Evolutionary conservation across 1,140 invertebrate genomes (phyloP).

Genomic region (Dendroctonus ponderosae): DNA sequence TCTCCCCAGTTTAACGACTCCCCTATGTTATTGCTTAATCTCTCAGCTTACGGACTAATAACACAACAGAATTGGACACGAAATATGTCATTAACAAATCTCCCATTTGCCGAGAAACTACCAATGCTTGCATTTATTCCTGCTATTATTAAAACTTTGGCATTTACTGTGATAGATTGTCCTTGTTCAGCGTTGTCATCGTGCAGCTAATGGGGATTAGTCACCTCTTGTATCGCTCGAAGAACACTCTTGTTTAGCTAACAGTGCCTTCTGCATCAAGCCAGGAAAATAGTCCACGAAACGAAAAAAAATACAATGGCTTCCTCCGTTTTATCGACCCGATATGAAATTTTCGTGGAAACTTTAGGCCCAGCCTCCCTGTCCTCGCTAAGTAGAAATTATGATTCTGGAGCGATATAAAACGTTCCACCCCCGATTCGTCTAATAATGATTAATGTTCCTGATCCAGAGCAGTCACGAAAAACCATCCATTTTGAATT

Average conservation of each 20-base stretch:
- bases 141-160: conserved; percentile 36
- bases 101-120: conserved; percentile 32
- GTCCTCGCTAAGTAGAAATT: conserved; percentile 32
- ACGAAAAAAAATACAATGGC: too few relatives aligned
- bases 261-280: too few relatives aligned
- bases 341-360: conserved; percentile 10
- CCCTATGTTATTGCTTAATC: conserved; percentile 43
- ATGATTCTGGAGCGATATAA: conserved; percentile 31
- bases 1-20: conserved; percentile 38
- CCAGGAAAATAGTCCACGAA: too few relatives aligned
- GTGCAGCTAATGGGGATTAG: conserved; percentile 5
- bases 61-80: conserved; percentile 39
- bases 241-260: too few relatives aligned
- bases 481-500: conserved; percentile 32
- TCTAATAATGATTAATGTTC: conserved; percentile 34
- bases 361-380: conserved; percentile 24
- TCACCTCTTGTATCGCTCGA: background rate
- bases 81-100: conserved; percentile 44
- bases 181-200: conserved; percentile 1
- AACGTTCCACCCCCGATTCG: conserved; percentile 27
- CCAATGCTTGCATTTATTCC: conserved; percentile 21
- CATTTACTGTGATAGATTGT: conserved; percentile 39
- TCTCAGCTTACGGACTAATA: conserved; percentile 43
- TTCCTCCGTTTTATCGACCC: conserved; percentile 5
- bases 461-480: conserved; percentile 27